phyloP scores from a whole-genome alignment of 2,888 invertebrate genomes.

The Thereva nobilitata region DNA sequence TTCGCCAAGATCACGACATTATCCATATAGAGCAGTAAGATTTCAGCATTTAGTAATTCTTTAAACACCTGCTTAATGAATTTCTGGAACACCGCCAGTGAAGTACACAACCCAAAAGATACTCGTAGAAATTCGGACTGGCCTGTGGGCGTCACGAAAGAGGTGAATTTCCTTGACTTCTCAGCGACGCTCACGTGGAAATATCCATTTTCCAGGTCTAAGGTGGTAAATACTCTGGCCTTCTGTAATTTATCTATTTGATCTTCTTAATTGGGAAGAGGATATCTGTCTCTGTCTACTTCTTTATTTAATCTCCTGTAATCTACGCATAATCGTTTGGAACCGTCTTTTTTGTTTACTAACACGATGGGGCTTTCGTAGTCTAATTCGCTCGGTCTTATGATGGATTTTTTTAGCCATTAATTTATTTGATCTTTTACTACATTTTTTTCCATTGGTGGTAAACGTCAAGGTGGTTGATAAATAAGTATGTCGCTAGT shows the following conservation, averaged over 20 bases:
- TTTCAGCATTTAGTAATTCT: background rate
- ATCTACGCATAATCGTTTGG: conserved; percentile 8
- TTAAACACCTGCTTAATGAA: background rate
- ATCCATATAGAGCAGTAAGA: conserved; percentile 40
- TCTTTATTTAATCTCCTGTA: conserved; percentile 37
- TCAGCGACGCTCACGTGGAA: too few relatives aligned
- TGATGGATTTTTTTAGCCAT: conserved; percentile 48
- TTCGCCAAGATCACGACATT: conserved; percentile 41
- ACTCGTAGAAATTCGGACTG: conserved; percentile 1
- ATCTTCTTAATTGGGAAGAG: background rate
- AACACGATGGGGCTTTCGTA: conserved; percentile 44
- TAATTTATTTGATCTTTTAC: background rate
- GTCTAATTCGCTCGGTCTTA: conserved; percentile 44
- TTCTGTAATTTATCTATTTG: too few relatives aligned
- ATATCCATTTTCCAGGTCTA: too few relatives aligned
- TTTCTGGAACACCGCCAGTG: conserved; percentile 2
- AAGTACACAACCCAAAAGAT: conserved; percentile 8
- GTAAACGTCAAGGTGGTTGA: background rate
- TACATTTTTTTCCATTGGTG: background rate
- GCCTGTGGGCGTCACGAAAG: background rate
- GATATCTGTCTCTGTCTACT: background rate
- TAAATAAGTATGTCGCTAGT: too few relatives aligned
- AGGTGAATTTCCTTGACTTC: too few relatives aligned
- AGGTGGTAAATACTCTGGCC: too few relatives aligned
- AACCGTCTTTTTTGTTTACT: background rate